Evolutionary conservation across 1,140 invertebrate species (phyloP).

Genomic region (Orius insidiosus): DNA sequence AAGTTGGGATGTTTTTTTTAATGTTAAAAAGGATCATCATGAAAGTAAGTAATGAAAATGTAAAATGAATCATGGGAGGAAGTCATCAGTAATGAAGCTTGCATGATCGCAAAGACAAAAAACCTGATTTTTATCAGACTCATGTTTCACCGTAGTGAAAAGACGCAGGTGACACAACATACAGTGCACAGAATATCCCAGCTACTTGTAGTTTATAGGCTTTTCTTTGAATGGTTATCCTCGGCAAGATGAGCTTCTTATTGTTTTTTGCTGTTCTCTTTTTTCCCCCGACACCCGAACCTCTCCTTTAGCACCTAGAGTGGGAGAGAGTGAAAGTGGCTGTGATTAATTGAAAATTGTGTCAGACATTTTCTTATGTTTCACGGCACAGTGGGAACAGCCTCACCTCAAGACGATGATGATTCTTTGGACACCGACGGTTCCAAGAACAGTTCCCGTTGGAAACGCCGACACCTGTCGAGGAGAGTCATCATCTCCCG

Average conservation of each 20-base stretch:
- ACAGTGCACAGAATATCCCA: constrained; percentile 10
- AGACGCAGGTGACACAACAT: constrained; percentile 9
- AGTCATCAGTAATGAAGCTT: constrained; percentile 1
- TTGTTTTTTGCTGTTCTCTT: constrained; percentile 15
- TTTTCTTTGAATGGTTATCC: constrained; percentile 10
- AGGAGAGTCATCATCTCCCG: background rate
- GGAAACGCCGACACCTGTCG: constrained; percentile 24
- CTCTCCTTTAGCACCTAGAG: constrained; percentile 13
- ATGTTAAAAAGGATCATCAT: background rate
- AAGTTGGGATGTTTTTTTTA: background rate
- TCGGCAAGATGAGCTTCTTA: constrained; percentile 15
- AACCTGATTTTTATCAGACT: background rate
- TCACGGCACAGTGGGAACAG: constrained; percentile 22
- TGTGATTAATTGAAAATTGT: constrained; percentile 11
- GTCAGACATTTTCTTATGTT: constrained; percentile 17
- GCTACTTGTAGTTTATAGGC: constrained; percentile 14
- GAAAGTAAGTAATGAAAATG: background rate
- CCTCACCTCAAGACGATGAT: constrained; percentile 31
- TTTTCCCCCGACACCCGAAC: constrained; percentile 12
- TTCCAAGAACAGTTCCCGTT: constrained; percentile 28
- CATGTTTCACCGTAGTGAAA: background rate
- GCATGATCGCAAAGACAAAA: constrained; percentile 8
- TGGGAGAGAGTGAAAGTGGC: constrained; percentile 11
- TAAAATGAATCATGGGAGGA: background rate
- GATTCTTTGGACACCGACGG: constrained; percentile 33